Evolutionary conservation across 2,113 vertebrate species (phyloP), one percentile per base, ranked within the genome.

Genomic region (Camelus bactrianus): DNA sequence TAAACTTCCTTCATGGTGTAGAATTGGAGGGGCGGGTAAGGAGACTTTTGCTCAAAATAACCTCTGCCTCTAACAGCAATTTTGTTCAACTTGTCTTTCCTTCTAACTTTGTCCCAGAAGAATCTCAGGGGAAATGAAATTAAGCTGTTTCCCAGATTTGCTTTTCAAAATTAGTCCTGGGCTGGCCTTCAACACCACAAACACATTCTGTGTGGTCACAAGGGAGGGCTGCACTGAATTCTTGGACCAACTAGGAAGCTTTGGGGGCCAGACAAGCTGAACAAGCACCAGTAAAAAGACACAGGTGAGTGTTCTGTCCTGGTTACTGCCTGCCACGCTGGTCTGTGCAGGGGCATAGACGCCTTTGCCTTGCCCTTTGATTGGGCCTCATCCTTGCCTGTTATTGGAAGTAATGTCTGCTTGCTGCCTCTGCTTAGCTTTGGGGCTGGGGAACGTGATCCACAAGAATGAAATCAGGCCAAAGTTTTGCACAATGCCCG

Each of bases 121-220:
- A 97, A n/a, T 89, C 89, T 95, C 95, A 38, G 90, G 94, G 96
- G 94, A 89, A 93, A 97, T 98, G 93, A 97, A 98, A 98, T 97
- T 95, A 98, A 97, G 92, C 96, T 65, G 76, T 82, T 95, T 98
- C 93, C 93, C 89, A 98, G 96, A 96, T 0, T 96, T 94, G 84
- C 88, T 93, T 98, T 98, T 98, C 94, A 80, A 92, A 94, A 92
- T 96, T 60, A 97, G 97, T 97, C 98, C 95, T 96, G 93, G 79
- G 95, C 80, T 97, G 82, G 88, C 91, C 95, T 85, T 73, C 89
- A 88, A 42, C 80, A 91, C 81, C 38, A 65, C 92, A 93, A 84
- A 96, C 94, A 64, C 72, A 88, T 91, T 97, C 94, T 96, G 85
- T 64, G 72, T 38, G 95, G 92, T 93, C 87, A 85, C 89, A 19